Base-by-base conservation (phyloP, 2,888 invertebrate species). In the Ypsolopha sequella region DNA sequence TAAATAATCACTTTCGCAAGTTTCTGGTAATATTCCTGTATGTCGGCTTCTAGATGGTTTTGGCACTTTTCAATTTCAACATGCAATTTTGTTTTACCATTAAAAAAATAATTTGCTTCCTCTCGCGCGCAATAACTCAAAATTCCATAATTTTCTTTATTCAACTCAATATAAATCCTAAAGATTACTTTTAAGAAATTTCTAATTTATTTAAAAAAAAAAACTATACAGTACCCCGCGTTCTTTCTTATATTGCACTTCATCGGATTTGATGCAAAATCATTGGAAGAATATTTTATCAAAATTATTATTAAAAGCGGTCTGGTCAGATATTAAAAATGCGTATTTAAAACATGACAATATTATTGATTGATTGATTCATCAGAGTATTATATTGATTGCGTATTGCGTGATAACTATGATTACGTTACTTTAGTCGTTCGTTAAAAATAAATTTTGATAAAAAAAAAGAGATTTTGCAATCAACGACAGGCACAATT, bases 221-320 rank as follows among this genome's bases (percentile, higher is more conserved):
- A 8, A 43, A 8, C 14, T 47, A 65, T 68, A 79, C 66, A 76
- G 71, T 80, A 79, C 72, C 73, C 76, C 74, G 68, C 67, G 64
- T 61, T 58, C 65, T 70, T 67, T 70, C 59, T 47, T 36, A 48
- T 81, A 84, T 85, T 84, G 84, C 82, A 85, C 84, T 76, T 67
- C 66, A 63, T 71, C 58, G 56, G 59, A 65, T 67, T 67, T 73
- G 71, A 82, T 82, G 80, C 80, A 80, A 76, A 78, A 79, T 79
- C 74, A 67, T 67, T 65, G 70, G 64, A 66, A 66, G 60, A 50
- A 36, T 50, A 48, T 10, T 35, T 55, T 48, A 35, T 73, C 56
- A 56, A 64, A 49, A 53, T 43, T 38, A 13, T 43, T 38, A 13
- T 33, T 41, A 47, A 46, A 46, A 48, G 43, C 35, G 46, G 51